phyloP scores from a whole-genome alignment of 2,113 vertebrate species.

The Apeltes quadracus region DNA sequence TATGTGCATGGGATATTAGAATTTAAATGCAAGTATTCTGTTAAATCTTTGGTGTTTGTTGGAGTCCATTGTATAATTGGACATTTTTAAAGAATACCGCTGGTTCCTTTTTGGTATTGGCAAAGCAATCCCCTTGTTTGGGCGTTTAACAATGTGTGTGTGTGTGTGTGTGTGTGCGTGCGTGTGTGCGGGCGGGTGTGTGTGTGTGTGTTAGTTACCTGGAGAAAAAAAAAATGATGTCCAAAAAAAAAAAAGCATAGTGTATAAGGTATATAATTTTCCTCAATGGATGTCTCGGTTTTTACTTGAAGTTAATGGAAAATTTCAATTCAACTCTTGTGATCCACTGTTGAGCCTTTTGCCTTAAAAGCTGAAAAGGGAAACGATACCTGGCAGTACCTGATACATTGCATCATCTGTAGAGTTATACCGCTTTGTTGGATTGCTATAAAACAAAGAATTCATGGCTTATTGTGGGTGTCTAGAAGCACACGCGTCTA shows the following conservation, averaged over 20 bases:
- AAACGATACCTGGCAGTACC: constrained; percentile 70
- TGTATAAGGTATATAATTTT: constrained; percentile 61
- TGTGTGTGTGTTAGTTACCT: constrained; percentile 44
- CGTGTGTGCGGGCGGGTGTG: constrained; percentile 14
- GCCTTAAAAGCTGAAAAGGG: constrained; percentile 74
- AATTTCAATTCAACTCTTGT: constrained; percentile 76
- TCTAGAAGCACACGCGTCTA: constrained; percentile 74
- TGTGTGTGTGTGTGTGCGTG: constrained; percentile 39
- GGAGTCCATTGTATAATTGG: constrained; percentile 68
- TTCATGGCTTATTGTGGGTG: constrained; percentile 50
- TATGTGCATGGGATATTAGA: constrained; percentile 68
- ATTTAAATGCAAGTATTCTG: constrained; percentile 61
- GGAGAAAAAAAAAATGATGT: constrained; percentile 57
- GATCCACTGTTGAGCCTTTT: constrained; percentile 82
- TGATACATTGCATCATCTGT: constrained; percentile 54
- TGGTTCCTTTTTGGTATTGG: constrained; percentile 64
- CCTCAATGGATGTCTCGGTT: constrained; percentile 74
- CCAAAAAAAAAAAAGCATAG: constrained; percentile 57
- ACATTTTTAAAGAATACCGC: constrained; percentile 50
- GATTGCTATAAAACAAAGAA: constrained; percentile 41
- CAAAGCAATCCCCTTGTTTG: constrained; percentile 69
- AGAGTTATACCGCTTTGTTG: constrained; percentile 64
- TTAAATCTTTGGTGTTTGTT: constrained; percentile 49
- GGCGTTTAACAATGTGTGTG: constrained; percentile 47
- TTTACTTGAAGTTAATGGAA: constrained; percentile 78